A percentile compares a stretch with the other conserved stretches of the same genome.
Evolutionary conservation across 1,140 invertebrate species (phyloP).

Genomic region (Scaptodrosophila lebanonensis): DNA sequence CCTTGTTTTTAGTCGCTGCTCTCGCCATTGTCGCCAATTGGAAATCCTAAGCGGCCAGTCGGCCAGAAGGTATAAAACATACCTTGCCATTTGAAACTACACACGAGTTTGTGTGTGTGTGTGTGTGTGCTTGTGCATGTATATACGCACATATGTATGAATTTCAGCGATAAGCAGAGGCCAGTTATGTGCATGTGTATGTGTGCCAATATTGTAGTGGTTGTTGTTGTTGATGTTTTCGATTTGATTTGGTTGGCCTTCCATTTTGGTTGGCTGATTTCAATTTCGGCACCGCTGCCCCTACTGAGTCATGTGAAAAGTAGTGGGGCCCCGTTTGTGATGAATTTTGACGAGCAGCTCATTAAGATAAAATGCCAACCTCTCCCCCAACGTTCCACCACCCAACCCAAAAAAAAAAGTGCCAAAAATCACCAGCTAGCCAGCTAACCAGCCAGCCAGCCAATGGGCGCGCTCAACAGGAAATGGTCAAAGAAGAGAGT

Average conservation of each 20-base stretch:
- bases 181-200: too few relatives aligned
- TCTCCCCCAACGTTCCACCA: not conserved
- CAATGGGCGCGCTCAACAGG: too few relatives aligned
- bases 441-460: too few relatives aligned
- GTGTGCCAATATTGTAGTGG: conserved; percentile 1
- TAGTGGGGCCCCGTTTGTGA: too few relatives aligned
- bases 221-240: conserved; percentile 15
- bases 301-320: conserved; percentile 40
- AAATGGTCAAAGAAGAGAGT: too few relatives aligned
- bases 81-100: too few relatives aligned
- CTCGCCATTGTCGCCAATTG: not conserved
- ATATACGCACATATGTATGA: too few relatives aligned
- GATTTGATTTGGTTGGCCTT: conserved; percentile 33
- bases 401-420: not conserved
- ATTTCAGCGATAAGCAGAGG: conserved; percentile 27
- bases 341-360: not conserved
- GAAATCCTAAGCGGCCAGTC: not conserved
- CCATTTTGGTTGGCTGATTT: conserved; percentile 65
- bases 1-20: not conserved
- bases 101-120: too few relatives aligned
- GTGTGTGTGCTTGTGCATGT: too few relatives aligned
- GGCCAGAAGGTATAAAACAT: too few relatives aligned
- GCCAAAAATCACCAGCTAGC: too few relatives aligned
- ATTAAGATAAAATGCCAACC: conserved; percentile 40
- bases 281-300: conserved; percentile 33